Conservation (phyloP, 2,113 vertebrate species). For the Colistium nudipinnis region DNA sequence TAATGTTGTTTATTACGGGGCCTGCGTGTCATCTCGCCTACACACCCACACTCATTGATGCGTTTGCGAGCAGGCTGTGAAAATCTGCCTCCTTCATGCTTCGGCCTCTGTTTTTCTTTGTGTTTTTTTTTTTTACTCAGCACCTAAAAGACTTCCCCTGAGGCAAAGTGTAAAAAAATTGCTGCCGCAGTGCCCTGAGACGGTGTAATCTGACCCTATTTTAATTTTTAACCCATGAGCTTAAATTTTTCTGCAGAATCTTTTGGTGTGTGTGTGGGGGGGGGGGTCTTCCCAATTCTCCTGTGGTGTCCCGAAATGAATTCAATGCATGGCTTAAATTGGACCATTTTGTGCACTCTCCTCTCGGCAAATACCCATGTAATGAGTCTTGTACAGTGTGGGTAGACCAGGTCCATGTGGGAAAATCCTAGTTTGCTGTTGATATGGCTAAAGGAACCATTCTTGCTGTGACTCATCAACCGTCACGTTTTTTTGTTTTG, state of each 20-base stretch:
- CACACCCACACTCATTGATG: constrained; percentile 2
- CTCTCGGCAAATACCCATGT: constrained; percentile 1
- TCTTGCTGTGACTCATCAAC: constrained; percentile 28
- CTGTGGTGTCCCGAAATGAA: background rate
- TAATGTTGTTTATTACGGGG: constrained; percentile 53
- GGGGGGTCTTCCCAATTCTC: too few species aligned
- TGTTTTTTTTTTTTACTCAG: background rate
- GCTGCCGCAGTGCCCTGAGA: constrained; percentile 4
- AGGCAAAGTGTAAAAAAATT: constrained; percentile 1
- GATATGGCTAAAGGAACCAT: constrained; percentile 10
- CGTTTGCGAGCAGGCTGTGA: background rate
- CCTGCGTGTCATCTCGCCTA: constrained; percentile 36
- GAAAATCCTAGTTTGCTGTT: constrained; percentile 21
- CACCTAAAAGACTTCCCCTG: background rate
- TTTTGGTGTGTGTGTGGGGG: too few species aligned
- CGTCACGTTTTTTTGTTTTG: constrained; percentile 55
- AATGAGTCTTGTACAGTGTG: background rate
- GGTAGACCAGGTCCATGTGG: background rate
- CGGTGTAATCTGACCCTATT: constrained; percentile 8
- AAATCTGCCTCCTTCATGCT: background rate
- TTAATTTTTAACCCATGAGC: too few species aligned
- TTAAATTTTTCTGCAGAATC: background rate
- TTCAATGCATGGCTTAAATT: background rate
- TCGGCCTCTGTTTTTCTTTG: background rate
- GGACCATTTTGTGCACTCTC: background rate